Evolutionary conservation across 2,797 vertebrate genomes (phyloP).

Genomic region (Aulostomus chinensis): DNA sequence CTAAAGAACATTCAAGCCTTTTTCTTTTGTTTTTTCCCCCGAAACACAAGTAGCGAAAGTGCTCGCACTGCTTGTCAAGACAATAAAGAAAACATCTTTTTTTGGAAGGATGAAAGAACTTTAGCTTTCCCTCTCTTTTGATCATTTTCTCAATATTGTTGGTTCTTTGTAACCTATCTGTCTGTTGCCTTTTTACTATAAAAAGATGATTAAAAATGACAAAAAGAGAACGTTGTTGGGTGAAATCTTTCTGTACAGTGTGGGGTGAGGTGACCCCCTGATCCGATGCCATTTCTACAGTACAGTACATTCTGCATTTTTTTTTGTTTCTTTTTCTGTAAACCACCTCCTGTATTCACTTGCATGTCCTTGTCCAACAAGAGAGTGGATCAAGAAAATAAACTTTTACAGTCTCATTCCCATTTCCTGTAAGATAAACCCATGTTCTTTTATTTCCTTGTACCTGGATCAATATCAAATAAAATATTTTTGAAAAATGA

Average conservation of each 20-base stretch:
- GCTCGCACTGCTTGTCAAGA: constrained; percentile 59
- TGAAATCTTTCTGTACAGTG: constrained; percentile 77
- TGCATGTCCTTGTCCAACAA: constrained; percentile 79
- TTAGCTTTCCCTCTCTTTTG: constrained; percentile 68
- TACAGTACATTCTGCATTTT: constrained; percentile 49
- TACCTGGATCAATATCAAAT: constrained; percentile 83
- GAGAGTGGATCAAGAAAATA: constrained; percentile 70
- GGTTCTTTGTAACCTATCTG: constrained; percentile 82
- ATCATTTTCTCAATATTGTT: constrained; percentile 77
- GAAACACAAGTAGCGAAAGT: constrained; percentile 54
- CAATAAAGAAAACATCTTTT: constrained; percentile 62
- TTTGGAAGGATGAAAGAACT: constrained; percentile 68
- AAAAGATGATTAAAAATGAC: constrained; percentile 71
- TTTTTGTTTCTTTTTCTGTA: constrained; percentile 47
- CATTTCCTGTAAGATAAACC: constrained; percentile 78
- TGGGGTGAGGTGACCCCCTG: constrained; percentile 38
- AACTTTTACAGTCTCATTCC: constrained; percentile 75
- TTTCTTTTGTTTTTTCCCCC: neutral
- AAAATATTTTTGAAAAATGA: constrained; percentile 85
- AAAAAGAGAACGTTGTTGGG: constrained; percentile 72
- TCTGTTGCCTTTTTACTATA: constrained; percentile 81
- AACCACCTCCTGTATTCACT: constrained; percentile 73
- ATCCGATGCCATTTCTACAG: constrained; percentile 65
- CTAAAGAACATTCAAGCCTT: constrained; percentile 48
- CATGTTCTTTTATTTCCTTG: constrained; percentile 79